Base-by-base conservation (phyloP, 2,797 vertebrate species). In the Taeniopygia guttata region DNA sequence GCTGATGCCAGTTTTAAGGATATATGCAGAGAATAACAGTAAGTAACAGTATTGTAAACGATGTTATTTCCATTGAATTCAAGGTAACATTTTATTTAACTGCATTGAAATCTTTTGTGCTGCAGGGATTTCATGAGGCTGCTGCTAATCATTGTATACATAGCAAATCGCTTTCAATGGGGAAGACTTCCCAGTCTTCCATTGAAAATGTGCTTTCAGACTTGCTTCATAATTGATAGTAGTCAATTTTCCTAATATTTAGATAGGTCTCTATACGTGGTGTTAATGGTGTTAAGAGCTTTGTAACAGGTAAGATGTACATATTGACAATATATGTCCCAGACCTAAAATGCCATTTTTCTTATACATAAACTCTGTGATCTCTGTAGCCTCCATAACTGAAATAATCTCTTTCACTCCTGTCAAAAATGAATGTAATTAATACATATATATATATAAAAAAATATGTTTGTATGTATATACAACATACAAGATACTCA, bases 21-120 rank as follows among this genome's bases (percentile, higher is more conserved):
- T 99, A 97, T 99, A 98, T 34, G 99, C 99, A 30, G 99, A 99
- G 94, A 99, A 99, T 95, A 99, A 98, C 9, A 98, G 99, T 99
- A 96, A 98, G 98, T 98, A 90, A 56, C 68, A 77, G 26, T 25
- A 19, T 66, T 54, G 5, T 40, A 59, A 80, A 76, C 13, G 11
- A 16, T 59, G 12, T n/a, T 42, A 30, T 64, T 79, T 88, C 34
- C 17, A 20, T 54, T 73, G 14, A 42, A 79, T 59, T 40, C 22
- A 62, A 0, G 8, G 3, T 52, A 54, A 45, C 8, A 23, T 84
- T 69, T 79, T 56, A 60, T 60, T 79, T 32, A 84, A 21, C 5
- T 42, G 3, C 7, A 30, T 22, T 16, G 7, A 87, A 55, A 25
- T 36, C 13, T 75, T 80, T 72, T 38, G 7, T 13, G 5, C 16